Base-by-base conservation (phyloP, 2,888 invertebrate species). In the Pinctada fucata region DNA sequence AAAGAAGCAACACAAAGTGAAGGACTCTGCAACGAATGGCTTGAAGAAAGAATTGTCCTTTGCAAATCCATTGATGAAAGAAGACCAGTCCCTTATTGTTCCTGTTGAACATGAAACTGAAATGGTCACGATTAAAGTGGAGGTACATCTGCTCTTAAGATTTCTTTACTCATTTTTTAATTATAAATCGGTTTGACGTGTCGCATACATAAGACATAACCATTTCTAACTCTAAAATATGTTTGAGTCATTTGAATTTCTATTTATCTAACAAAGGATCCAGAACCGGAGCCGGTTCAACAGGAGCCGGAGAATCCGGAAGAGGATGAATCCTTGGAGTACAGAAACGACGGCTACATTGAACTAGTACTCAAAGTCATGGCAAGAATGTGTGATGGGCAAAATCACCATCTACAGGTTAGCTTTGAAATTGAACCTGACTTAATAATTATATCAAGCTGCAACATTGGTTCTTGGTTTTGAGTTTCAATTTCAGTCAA, bases 311-410 rank as follows among this genome's bases (percentile, higher is more conserved):
- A 86, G 51, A 84, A 82, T 48, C 76, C 77, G 31, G 80, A 70
- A 45, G 86, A 83, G 45, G 83, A 79, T 3, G 85, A 86, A 0
- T 66, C 75, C 5, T 79, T 83, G 10, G 90, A 91, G 72, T 90
- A 90, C 81, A 88, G 91, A 78, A 92, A 92, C 79, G 92, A 92
- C 76, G 92, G 92, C 10, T 92, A 92, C 83, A 91, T 92, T 52
- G 91, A 91, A 77, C 88, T 92, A 45, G 91, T 93, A 3, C 88
- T 92, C n/a, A 90, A 91, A 79, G 89, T 93, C 65, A 90, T 92
- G 88, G 92, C 92, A 3, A 78, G 89, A 16, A 91, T 92, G 91
- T 92, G 92, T 84, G 92, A 92, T 78, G 92, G 92, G 5, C 92
- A 92, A 79, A 90, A 91, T 83, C 87, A 88, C 66, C 87, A 86